These are phyloP conservation scores for Dromas ardeola DNA, from an alignment of 2,113 vertebrate species.

Conservation along the genomic window DNA sequence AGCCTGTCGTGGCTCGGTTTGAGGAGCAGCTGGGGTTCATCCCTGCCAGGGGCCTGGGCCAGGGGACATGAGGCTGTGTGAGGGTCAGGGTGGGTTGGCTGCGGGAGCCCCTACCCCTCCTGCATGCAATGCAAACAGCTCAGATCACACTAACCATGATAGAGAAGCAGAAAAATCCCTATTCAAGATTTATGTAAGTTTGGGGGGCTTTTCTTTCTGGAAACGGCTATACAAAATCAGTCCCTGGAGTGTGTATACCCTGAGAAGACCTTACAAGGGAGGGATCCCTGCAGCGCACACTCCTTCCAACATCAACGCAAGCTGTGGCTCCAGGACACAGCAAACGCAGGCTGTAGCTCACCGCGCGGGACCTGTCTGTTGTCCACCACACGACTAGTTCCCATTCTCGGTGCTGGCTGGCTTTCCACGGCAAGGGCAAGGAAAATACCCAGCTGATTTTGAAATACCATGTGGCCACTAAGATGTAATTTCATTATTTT, in stretches of 20 bases:
- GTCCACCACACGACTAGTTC: accelerated
- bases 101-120: background rate
- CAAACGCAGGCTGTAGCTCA: accelerated
- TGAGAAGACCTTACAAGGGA: background rate
- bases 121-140: accelerated
- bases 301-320: background rate
- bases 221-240: background rate
- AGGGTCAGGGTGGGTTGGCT: background rate
- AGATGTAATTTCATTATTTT: background rate
- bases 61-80: background rate
- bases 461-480: background rate
- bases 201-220: background rate
- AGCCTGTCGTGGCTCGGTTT: background rate
- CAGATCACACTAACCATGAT: background rate
- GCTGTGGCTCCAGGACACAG: background rate
- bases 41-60: background rate
- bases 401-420: background rate
- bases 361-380: accelerated
- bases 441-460: background rate
- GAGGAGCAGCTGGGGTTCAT: background rate
- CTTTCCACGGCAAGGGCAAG: background rate
- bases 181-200: background rate
- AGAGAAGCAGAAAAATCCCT: background rate
- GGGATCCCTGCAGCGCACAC: background rate
- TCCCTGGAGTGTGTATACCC: too few relatives aligned